These are phyloP conservation scores for Laterallus jamaicensis DNA, from an alignment of 2,113 vertebrate genomes.

Conservation along the genomic window DNA sequence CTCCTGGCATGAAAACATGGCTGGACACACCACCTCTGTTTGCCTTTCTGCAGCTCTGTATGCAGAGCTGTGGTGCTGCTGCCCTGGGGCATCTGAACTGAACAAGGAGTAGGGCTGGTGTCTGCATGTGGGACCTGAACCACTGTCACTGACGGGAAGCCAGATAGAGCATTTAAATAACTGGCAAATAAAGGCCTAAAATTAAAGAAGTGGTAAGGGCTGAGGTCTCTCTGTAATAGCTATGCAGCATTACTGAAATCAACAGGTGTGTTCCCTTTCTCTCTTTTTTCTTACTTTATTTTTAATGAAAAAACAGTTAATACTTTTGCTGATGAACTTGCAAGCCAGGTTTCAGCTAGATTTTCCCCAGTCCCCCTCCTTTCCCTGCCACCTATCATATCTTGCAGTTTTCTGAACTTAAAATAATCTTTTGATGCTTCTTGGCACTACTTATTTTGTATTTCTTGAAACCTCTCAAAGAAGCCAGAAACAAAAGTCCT, in stretches of 20 bases:
- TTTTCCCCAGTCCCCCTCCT: neutral
- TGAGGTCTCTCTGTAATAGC: neutral
- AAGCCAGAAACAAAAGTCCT: neutral
- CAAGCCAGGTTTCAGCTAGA: neutral
- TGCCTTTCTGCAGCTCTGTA: neutral
- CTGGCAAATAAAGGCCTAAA: neutral
- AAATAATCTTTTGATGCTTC: constrained; percentile 29
- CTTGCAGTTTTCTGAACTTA: neutral
- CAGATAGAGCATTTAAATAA: neutral
- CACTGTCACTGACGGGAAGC: neutral
- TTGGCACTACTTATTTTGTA: neutral
- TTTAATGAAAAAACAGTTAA: neutral
- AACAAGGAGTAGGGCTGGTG: neutral
- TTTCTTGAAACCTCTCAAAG: constrained; percentile 34
- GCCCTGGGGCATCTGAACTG: neutral
- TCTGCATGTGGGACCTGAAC: neutral
- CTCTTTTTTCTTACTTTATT: neutral
- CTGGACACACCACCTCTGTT: neutral
- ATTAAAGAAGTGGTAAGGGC: neutral
- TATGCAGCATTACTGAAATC: neutral
- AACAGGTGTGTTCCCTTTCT: neutral
- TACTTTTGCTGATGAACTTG: neutral
- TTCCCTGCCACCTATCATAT: neutral
- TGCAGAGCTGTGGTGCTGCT: neutral
- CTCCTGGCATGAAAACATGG: neutral